A percentile compares a stretch with the other conserved stretches of the same genome.
phyloP scores from a whole-genome alignment of 2,888 invertebrate genomes.

The Agonopterix alstromeriana region DNA sequence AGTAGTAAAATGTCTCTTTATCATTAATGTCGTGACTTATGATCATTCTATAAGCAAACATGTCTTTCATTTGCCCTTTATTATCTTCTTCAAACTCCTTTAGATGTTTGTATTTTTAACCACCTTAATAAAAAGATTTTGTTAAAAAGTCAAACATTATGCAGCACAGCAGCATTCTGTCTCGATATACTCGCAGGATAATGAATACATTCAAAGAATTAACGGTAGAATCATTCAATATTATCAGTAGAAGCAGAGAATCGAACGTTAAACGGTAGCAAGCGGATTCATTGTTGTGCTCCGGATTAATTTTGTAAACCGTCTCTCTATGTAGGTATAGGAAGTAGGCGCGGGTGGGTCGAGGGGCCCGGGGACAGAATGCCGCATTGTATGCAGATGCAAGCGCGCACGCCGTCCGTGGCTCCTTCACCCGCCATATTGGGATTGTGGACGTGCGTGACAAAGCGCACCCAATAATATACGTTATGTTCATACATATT shows the following conservation, averaged over 20 bases:
- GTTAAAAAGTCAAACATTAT: too few species aligned
- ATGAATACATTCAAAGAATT: conserved; percentile 3
- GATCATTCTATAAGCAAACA: too few species aligned
- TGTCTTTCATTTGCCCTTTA: too few species aligned
- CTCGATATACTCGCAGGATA: background rate
- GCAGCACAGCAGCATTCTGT: background rate
- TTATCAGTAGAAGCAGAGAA: background rate
- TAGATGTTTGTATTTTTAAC: too few species aligned
- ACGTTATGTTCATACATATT: conserved; percentile 7
- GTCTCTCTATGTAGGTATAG: conserved; percentile 5
- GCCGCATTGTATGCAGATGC: conserved; percentile 40
- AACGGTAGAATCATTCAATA: conserved; percentile 2
- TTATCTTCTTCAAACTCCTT: too few species aligned
- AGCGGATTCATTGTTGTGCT: conserved; percentile 4
- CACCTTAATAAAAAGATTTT: too few species aligned
- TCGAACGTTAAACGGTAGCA: conserved; percentile 1
- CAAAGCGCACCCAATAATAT: conserved; percentile 18
- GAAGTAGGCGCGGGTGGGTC: conserved; percentile 3
- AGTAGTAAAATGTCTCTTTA: too few species aligned
- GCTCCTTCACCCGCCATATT: conserved; percentile 10
- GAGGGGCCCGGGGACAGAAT: conserved; percentile 11
- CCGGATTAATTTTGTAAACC: conserved; percentile 4
- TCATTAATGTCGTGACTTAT: too few species aligned
- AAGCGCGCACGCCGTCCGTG: conserved; percentile 18
- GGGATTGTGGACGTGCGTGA: conserved; percentile 23